Conservation (phyloP, 2,797 vertebrate species). For the Rhinella marina region DNA sequence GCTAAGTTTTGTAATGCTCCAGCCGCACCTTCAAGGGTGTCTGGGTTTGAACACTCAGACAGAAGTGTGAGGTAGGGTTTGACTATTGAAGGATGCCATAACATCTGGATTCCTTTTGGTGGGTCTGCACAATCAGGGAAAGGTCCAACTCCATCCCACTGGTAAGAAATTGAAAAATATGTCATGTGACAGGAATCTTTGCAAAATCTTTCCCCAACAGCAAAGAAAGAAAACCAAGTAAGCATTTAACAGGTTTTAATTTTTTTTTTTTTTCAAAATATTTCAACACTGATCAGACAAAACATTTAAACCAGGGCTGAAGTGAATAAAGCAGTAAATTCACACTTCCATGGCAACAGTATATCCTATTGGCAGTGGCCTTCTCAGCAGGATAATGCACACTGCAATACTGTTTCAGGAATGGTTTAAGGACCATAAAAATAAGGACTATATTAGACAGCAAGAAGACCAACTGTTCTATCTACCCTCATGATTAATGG, state of each 20-base stretch:
- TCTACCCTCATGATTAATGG: too few relatives aligned
- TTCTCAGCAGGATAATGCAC: too few relatives aligned
- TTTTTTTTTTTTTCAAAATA: neutral
- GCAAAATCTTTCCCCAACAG: neutral
- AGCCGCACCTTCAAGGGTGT: constrained; percentile 97
- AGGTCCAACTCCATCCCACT: constrained; percentile 98
- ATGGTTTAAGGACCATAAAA: too few relatives aligned
- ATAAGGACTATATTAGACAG: too few relatives aligned
- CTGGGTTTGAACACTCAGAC: constrained; percentile 98
- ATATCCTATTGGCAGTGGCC: too few relatives aligned
- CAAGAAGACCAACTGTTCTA: too few relatives aligned
- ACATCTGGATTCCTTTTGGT: constrained; percentile 98
- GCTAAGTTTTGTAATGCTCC: constrained; percentile 98
- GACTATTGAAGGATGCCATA: constrained; percentile 99
- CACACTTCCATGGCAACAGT: too few relatives aligned
- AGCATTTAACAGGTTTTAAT: too few relatives aligned
- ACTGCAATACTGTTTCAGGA: too few relatives aligned
- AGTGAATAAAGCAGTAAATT: too few relatives aligned
- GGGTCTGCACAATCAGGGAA: constrained; percentile 94
- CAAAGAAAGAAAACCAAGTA: neutral
- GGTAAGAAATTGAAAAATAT: constrained; percentile 58
- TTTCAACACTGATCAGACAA: neutral
- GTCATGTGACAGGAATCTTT: neutral
- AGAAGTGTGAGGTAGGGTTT: constrained; percentile 99
- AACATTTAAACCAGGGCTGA: neutral